A percentile compares a stretch with the other conserved stretches of the same genome.
Conservation (phyloP, 2,797 vertebrate genomes). For the Danio tinwini region DNA sequence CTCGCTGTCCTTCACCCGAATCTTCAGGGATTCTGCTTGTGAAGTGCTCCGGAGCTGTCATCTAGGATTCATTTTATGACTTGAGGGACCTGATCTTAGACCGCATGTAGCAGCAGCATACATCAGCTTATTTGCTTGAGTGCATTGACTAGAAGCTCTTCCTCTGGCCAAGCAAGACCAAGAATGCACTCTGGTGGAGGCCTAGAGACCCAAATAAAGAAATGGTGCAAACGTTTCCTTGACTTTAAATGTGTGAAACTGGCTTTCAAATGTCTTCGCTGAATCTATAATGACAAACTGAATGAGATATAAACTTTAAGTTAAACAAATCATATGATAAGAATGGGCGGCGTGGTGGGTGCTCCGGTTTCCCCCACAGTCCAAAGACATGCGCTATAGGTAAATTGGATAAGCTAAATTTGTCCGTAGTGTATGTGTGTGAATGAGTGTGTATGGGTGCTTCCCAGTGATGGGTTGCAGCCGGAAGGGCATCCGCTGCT, state of each 20-base stretch:
- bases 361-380: no score
- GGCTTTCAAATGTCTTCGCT: neutral
- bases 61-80: slow-evolving; percentile 11
- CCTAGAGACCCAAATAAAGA: neutral
- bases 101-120: slow-evolving; percentile 2
- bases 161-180: slow-evolving; percentile 7
- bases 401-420: no score
- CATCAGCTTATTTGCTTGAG: slow-evolving; percentile 15
- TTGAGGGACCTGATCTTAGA: slow-evolving; percentile 8
- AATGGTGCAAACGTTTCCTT: neutral
- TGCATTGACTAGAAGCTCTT: slow-evolving; percentile 10
- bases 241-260: neutral
- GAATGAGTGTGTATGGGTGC: no score
- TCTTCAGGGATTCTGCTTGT: slow-evolving; percentile 5
- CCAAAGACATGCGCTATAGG: no score
- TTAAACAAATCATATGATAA: neutral
- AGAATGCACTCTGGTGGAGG: slow-evolving; percentile 30
- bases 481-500: no score
- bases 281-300: neutral
- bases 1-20: slow-evolving; percentile 21
- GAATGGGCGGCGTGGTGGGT: no score
- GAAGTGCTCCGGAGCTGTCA: slow-evolving; percentile 9
- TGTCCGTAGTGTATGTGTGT: no score
- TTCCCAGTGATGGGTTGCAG: no score
- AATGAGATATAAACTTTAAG: neutral